Evolutionary conservation across 2,888 invertebrate genomes (phyloP), one percentile per base, ranked within the genome.

Genomic region (Chorisops tibialis): DNA sequence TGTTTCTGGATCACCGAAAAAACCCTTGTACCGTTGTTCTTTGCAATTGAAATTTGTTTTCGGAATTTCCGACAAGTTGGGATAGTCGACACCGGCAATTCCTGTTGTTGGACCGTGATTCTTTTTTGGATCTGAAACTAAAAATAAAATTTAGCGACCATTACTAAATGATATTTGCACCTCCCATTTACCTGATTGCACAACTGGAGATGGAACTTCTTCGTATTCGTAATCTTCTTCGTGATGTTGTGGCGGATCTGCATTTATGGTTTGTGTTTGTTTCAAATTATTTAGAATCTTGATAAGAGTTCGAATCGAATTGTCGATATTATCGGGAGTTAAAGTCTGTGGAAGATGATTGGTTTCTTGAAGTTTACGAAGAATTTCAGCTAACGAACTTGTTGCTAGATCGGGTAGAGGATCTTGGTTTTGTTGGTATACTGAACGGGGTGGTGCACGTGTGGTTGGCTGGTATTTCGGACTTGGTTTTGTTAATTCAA

Each of bases 1-100:
- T 5, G 93, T 91, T 69, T 89, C 89, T 11, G 92, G 89, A 79
- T 93, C 93, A 3, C 92, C 93, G 70, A 93, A 93, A 79, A 93
- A 93, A 63, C 93, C 93, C 72, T 93, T 93, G 76, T 93, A 93
- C 21, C 93, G 81, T 73, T 93, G 93, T 64, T 88, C 85, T 70
- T 89, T 89, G 77, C 93, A 93, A 72, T 85, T 85, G 74, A 93
- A 93, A 66, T 80, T 82, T 0, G 93, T 93, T 63, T 81, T 80
- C 0, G 93, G 93, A 63, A 93, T 92, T 30, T 80, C 81, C 1
- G 86, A 82, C 54, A 89, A 83, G 24, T 84, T 87, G 0, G 93
- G 93, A 76, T 93, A 93, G 78, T 93, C 93, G 6, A 89, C 79
- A 7, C 89, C 89, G 0, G 93, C 87, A 5, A 76, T 70, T 16